Evolutionary conservation across 2,797 vertebrate species (phyloP), one percentile per base, ranked within the genome.

Genomic region (Hippoglossus hippoglossus): DNA sequence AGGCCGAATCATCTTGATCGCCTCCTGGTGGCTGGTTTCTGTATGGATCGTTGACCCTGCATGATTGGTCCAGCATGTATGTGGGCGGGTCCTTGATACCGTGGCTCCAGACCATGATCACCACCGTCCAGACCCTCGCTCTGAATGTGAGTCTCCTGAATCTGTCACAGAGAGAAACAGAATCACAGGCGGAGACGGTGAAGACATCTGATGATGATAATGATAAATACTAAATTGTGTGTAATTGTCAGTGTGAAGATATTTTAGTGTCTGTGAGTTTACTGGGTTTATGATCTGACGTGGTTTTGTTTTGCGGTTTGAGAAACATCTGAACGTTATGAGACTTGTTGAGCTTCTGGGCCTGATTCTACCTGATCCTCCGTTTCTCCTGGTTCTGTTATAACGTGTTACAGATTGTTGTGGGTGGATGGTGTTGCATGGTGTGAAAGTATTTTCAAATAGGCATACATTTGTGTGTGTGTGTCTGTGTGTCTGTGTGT

Each of bases 341-440:
- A 82, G 70, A 79, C 76, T 51, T 71, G 66, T 68, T 72, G 70
- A 77, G 56, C 65, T 41, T 15, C 54, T 67, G 31, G 6, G 57
- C 26, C 59, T 69, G 67, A 50, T 63, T 69, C 64, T 59, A 58
- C 70, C 77, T 58, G 41, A 52, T 52, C 70, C 63, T 56, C 60
- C 50, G 36, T 16, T 46, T 46, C 44, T 19, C 15, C 44, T 46
- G 44, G 24, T 72, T 71, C 72, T 72, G 41, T 57, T 70, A 7
- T 49, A 39, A 57, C 53, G 61, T 25, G 71, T 53, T 89, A 63
- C 89, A 89, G 90, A 90, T 92, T 91, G 87, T 50, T 70, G 89
- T 91, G 88, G 90, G 88, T 83, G 87, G 88, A 87, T 84, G 79
- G 85, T 87, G 84, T 77, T 49, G 73, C 64, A 79, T 79, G 61